Evolutionary conservation across 2,888 invertebrate species (phyloP).

Genomic region (Cantharis rufa): DNA sequence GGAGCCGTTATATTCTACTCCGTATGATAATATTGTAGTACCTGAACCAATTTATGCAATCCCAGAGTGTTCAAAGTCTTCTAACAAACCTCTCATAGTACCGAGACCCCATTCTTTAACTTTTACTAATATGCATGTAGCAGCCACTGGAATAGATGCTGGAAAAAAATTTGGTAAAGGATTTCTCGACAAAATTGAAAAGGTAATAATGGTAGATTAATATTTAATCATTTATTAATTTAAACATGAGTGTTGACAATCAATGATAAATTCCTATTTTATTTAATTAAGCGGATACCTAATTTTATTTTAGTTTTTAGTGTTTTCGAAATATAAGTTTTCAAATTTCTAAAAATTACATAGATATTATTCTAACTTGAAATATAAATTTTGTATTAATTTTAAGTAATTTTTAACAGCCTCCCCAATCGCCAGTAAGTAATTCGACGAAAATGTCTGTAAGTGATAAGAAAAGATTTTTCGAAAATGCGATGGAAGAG

Average conservation of each 20-base stretch:
- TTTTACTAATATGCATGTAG: constrained; percentile 38
- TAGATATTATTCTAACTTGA: background rate
- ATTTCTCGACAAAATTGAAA: constrained; percentile 5
- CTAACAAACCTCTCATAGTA: background rate
- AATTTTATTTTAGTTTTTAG: background rate
- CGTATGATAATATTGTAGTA: constrained; percentile 1
- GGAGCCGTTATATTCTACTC: background rate
- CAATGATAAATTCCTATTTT: background rate
- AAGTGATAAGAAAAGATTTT: constrained; percentile 92
- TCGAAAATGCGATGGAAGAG: constrained; percentile 95
- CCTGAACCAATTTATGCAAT: constrained; percentile 9
- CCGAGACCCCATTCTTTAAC: constrained; percentile 37
- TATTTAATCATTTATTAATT: background rate
- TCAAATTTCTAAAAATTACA: background rate
- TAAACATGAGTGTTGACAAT: background rate
- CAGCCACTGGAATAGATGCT: constrained; percentile 18
- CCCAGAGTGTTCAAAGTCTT: background rate
- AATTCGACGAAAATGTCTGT: constrained; percentile 83
- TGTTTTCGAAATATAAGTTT: background rate
- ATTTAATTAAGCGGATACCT: background rate
- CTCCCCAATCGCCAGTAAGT: constrained; percentile 70
- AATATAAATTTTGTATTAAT: constrained; percentile 3
- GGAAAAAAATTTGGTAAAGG: constrained; percentile 8
- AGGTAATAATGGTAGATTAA: constrained; percentile 15
- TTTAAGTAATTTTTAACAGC: constrained; percentile 40